A percentile compares a stretch with the other conserved stretches of the same genome.
phyloP scores from a whole-genome alignment of 2,113 vertebrate genomes.

The Gnathonemus echidnorhynchus region DNA sequence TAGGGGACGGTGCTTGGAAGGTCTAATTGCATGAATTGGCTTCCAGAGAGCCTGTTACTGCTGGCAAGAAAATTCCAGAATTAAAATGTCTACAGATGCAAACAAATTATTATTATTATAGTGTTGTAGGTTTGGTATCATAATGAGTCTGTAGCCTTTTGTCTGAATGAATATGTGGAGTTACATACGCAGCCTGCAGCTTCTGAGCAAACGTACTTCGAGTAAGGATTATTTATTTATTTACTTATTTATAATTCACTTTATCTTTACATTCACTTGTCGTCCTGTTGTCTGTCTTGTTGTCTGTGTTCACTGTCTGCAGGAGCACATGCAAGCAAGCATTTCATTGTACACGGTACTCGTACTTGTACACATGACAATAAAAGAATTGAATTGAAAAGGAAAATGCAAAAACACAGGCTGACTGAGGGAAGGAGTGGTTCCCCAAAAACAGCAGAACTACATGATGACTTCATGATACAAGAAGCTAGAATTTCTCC shows the following conservation, averaged over 20 bases:
- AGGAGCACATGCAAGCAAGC: too few relatives aligned
- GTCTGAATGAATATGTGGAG: background rate
- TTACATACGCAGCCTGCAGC: background rate
- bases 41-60: constrained; percentile 12
- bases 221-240: background rate
- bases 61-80: background rate
- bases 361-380: too few relatives aligned
- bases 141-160: background rate
- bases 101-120: constrained; percentile 13
- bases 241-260: too few relatives aligned
- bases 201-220: background rate
- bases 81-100: background rate
- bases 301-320: too few relatives aligned
- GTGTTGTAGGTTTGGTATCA: background rate
- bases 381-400: too few relatives aligned
- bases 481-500: background rate
- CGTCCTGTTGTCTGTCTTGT: too few relatives aligned
- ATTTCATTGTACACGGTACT: too few relatives aligned
- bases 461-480: background rate
- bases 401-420: background rate
- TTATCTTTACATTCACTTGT: too few relatives aligned
- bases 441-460: background rate
- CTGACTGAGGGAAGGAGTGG: background rate
- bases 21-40: constrained; percentile 7
- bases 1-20: constrained; percentile 15